A percentile compares a stretch with the other conserved stretches of the same genome.
Evolutionary conservation across 92 coral and sea anemone genomes (phyloP).

Genomic region (Zoanthus sociatus): DNA sequence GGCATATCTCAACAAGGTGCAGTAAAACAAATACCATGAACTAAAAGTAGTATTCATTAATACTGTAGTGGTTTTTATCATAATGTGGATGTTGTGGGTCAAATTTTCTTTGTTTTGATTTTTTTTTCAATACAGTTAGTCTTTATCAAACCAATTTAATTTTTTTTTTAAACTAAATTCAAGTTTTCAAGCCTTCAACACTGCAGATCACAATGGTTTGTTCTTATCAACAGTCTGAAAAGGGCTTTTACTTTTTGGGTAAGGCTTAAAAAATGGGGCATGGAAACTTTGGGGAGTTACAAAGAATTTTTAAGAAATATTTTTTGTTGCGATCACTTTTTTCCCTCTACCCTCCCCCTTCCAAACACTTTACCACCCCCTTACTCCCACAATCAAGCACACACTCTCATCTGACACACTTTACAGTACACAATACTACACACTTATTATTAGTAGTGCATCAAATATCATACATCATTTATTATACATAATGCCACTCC

Average conservation of each 20-base stretch:
- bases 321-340: background rate
- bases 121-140: background rate
- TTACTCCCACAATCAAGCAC: conserved; percentile 1
- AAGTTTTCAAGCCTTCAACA: background rate
- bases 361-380: background rate
- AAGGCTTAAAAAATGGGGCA: background rate
- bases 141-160: background rate
- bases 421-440: background rate
- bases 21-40: background rate
- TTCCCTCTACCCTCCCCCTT: background rate
- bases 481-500: background rate
- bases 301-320: background rate
- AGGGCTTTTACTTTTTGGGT: background rate
- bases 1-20: background rate
- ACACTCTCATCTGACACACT: conserved; percentile 1
- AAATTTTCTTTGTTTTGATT: background rate
- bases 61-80: background rate
- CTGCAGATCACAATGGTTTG: background rate
- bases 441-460: background rate
- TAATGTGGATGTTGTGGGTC: no score
- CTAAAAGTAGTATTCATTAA: conserved; percentile 1
- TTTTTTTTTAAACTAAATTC: background rate
- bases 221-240: background rate
- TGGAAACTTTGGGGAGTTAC: background rate
- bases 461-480: background rate